These are phyloP conservation scores for Pimephales promelas DNA, from an alignment of 2,113 vertebrate species.

Conservation along the genomic window DNA sequence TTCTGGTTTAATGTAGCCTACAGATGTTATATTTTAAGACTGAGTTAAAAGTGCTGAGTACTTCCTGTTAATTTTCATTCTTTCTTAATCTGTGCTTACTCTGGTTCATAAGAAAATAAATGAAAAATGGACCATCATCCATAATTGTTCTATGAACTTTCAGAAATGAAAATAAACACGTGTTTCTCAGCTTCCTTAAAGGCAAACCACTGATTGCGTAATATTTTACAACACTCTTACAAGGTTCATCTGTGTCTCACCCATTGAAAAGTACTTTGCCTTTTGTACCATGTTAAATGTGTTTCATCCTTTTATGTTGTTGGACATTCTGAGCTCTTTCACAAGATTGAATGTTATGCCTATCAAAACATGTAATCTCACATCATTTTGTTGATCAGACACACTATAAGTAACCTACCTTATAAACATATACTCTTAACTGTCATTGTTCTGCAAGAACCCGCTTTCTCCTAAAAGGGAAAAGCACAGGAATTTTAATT, in stretches of 20 bases:
- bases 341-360: not conserved
- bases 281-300: constrained; percentile 10
- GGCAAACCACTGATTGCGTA: constrained; percentile 33
- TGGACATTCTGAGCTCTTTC: not conserved
- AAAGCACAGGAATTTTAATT: constrained; percentile 30
- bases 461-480: not conserved
- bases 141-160: not conserved
- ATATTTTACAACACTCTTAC: constrained; percentile 37
- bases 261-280: constrained; percentile 24
- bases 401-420: not conserved
- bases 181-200: constrained; percentile 4
- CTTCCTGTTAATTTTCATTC: not conserved
- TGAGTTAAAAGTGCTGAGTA: not conserved
- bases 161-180: constrained; percentile 4
- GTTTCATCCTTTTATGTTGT: not conserved
- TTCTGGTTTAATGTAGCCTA: not conserved
- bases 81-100: not conserved
- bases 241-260: not conserved
- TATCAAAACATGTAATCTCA: not conserved
- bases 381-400: not conserved
- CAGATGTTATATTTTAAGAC: not conserved
- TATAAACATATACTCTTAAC: not conserved
- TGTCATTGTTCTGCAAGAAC: not conserved
- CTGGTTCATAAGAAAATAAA: not conserved
- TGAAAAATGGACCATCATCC: not conserved